Evolutionary conservation across 2,888 invertebrate species (phyloP).

Genomic region (Eupithecia abbreviata): DNA sequence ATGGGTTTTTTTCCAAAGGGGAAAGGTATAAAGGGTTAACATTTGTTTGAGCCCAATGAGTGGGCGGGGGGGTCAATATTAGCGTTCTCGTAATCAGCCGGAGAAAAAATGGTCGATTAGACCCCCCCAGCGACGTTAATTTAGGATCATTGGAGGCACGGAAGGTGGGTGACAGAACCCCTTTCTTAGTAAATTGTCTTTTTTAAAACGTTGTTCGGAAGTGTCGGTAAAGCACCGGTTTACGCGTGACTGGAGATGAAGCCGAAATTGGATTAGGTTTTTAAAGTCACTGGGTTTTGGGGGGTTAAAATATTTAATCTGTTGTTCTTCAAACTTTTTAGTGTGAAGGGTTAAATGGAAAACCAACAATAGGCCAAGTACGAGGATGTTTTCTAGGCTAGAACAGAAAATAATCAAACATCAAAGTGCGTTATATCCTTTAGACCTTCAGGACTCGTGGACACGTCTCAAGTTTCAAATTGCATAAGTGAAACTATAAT

Average conservation of each 20-base stretch:
- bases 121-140: conserved; percentile 77
- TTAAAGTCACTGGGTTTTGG: conserved; percentile 28
- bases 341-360: not conserved
- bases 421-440: too few species aligned
- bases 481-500: too few species aligned
- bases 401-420: too few species aligned
- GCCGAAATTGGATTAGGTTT: conserved; percentile 41
- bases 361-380: not conserved
- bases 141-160: conserved; percentile 76
- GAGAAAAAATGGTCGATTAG: conserved; percentile 83
- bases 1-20: conserved; percentile 83
- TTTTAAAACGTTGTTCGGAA: conserved; percentile 64
- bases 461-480: too few species aligned
- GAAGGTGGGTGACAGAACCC: conserved; percentile 50
- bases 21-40: conserved; percentile 81
- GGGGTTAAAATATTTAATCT: conserved; percentile 25
- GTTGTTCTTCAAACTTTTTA: not conserved
- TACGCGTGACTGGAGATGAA: conserved; percentile 47
- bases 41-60: conserved; percentile 78
- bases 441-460: too few species aligned
- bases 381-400: too few species aligned
- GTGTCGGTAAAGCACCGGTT: conserved; percentile 65
- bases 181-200: conserved; percentile 61
- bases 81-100: conserved; percentile 82
- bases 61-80: conserved; percentile 79